Percentiles rank a stretch among this genome's conserved stretches.
These are phyloP conservation scores for Patella ulyssiponensis DNA, from an alignment of 2,888 invertebrate genomes.

Conservation along the genomic window DNA sequence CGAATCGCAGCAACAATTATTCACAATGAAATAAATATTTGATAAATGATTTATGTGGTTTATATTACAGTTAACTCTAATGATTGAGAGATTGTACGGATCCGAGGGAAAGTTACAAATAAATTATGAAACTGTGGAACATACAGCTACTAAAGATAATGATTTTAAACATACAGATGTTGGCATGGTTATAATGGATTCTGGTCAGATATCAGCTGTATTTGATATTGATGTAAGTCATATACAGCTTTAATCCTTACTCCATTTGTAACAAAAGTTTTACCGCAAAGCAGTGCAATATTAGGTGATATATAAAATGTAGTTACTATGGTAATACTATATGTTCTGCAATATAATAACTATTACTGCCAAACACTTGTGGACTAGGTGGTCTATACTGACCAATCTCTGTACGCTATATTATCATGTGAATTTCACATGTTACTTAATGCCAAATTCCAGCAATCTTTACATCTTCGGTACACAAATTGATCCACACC, in stretches of 20 bases:
- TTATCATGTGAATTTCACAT: too few species aligned
- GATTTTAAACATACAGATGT: conserved; percentile 50
- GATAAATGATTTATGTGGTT: not conserved
- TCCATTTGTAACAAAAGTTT: too few species aligned
- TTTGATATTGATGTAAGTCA: conserved; percentile 52
- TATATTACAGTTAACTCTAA: conserved; percentile 49
- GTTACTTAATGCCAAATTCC: too few species aligned
- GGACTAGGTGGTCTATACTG: too few species aligned
- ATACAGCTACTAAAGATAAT: conserved; percentile 52
- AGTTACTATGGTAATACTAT: too few species aligned
- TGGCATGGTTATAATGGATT: conserved; percentile 56
- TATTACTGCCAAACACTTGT: too few species aligned
- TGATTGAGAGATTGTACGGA: conserved; percentile 65
- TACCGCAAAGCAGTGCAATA: too few species aligned
- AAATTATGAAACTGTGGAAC: conserved; percentile 52
- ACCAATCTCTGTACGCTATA: too few species aligned
- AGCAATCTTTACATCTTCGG: too few species aligned
- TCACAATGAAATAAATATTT: not conserved
- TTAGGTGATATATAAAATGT: too few species aligned
- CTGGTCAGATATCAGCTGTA: conserved; percentile 49
- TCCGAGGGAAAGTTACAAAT: conserved; percentile 60
- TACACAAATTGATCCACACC: too few species aligned
- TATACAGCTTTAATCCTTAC: not conserved
- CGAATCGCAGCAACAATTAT: not conserved
- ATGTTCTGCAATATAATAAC: too few species aligned